phyloP scores from a whole-genome alignment of 1,140 invertebrate species.

The Drosophila serrata region DNA sequence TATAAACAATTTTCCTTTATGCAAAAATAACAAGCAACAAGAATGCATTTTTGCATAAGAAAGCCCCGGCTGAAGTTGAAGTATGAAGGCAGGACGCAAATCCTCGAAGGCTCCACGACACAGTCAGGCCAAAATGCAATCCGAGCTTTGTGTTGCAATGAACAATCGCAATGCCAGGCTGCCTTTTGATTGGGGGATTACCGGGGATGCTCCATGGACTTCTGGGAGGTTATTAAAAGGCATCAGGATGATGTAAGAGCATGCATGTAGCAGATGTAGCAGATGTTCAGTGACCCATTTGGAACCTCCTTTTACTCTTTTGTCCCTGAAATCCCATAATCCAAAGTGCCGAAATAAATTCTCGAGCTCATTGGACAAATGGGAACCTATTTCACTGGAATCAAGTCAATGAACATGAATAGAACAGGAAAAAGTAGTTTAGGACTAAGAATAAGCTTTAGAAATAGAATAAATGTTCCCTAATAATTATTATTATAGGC shows the following conservation, averaged over 20 bases:
- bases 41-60: slow-evolving; percentile 78
- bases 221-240: slow-evolving; percentile 15
- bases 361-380: not conserved
- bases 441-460: not conserved
- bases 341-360: slow-evolving; percentile 10
- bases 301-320: not conserved
- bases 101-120: slow-evolving; percentile 31
- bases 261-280: not conserved
- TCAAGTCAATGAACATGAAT: not conserved
- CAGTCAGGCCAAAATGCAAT: slow-evolving; percentile 44
- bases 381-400: not conserved
- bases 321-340: not conserved
- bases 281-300: slow-evolving; percentile 10
- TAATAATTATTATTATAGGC: no score
- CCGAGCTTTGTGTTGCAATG: slow-evolving; percentile 33
- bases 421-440: not conserved
- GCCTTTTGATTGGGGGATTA: slow-evolving; percentile 48
- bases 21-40: slow-evolving; percentile 78
- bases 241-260: slow-evolving; percentile 14
- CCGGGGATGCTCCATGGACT: slow-evolving; percentile 6
- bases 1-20: slow-evolving; percentile 83
- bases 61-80: slow-evolving; percentile 75
- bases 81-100: slow-evolving; percentile 53
- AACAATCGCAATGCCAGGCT: slow-evolving; percentile 42
- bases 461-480: no score